Evolutionary conservation across 1,140 invertebrate genomes (phyloP).

Genomic region (Lepidurus couesii): DNA sequence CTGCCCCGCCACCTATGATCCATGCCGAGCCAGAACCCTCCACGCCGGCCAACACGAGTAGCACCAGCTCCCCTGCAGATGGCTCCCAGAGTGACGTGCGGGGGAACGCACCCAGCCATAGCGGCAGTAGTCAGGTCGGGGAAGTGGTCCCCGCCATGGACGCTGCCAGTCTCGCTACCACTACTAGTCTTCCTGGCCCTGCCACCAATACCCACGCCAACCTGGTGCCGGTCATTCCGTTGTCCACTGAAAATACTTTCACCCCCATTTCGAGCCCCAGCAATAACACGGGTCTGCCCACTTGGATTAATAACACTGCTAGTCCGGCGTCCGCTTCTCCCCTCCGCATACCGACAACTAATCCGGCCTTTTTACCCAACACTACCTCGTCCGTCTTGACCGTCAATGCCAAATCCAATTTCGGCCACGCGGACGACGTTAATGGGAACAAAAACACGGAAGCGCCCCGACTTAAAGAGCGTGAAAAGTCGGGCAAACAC

Average conservation of each 20-base stretch:
- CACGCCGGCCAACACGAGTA: background rate
- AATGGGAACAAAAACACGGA: constrained; percentile 28
- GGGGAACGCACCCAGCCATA: constrained; percentile 54
- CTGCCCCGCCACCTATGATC: constrained; percentile 25
- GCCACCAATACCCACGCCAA: constrained; percentile 29
- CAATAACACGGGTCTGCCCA: background rate
- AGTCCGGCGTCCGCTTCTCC: constrained; percentile 34
- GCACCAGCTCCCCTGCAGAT: background rate
- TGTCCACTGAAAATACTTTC: constrained; percentile 23
- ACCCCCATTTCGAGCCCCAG: constrained; percentile 26
- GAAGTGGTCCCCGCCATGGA: constrained; percentile 27
- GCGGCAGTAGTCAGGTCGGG: constrained; percentile 41
- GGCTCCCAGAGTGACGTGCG: constrained; percentile 42
- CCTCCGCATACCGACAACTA: constrained; percentile 34
- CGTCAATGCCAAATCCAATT: constrained; percentile 29
- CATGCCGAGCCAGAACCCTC: background rate
- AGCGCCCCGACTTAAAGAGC: constrained; percentile 28
- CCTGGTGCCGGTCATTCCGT: constrained; percentile 7
- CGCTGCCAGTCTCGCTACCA: constrained; percentile 36
- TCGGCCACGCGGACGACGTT: background rate
- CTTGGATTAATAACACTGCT: constrained; percentile 35
- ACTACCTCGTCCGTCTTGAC: constrained; percentile 30
- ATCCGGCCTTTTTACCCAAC: background rate
- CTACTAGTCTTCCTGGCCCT: constrained; percentile 36
- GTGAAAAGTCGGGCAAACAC: constrained; percentile 45